A percentile compares a stretch with the other conserved stretches of the same genome.
These are phyloP conservation scores for Odontomachus brunneus DNA, from an alignment of 1,140 invertebrate species.

Conservation along the genomic window DNA sequence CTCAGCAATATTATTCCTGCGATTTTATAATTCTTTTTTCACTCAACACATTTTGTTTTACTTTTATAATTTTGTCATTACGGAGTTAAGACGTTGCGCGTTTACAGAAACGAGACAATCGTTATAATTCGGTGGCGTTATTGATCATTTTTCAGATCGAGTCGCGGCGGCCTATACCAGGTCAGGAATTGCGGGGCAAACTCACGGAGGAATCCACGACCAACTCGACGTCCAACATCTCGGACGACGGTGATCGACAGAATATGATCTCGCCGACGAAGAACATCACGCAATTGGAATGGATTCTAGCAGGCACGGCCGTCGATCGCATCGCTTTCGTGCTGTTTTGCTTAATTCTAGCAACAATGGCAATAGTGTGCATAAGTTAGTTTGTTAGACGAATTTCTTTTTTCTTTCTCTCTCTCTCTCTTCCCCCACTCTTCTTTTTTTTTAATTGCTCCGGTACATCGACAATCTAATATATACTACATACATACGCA, in stretches of 20 bases:
- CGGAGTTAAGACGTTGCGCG: too few species aligned
- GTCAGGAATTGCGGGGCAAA: slow-evolving; percentile 83
- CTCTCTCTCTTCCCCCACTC: too few species aligned
- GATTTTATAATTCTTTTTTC: too few species aligned
- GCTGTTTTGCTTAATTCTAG: slow-evolving; percentile 86
- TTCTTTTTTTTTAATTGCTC: not conserved
- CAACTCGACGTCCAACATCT: slow-evolving; percentile 72
- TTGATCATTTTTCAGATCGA: slow-evolving; percentile 76
- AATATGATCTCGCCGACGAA: slow-evolving; percentile 81
- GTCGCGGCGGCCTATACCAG: slow-evolving; percentile 77
- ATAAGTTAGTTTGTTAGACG: slow-evolving; percentile 53
- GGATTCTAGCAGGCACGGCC: slow-evolving; percentile 87
- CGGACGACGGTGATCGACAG: slow-evolving; percentile 80
- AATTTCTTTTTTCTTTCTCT: not conserved
- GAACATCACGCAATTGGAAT: slow-evolving; percentile 86
- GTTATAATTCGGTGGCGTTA: too few species aligned
- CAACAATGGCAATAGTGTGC: slow-evolving; percentile 85
- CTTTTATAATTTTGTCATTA: too few species aligned
- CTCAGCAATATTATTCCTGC: too few species aligned
- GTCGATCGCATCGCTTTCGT: slow-evolving; percentile 88
- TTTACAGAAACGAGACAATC: too few species aligned
- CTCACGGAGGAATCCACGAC: slow-evolving; percentile 71
- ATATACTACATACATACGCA: slow-evolving; percentile 12
- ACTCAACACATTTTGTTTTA: too few species aligned
- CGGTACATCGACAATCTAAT: slow-evolving; percentile 6